Conservation (phyloP, 1,140 invertebrate genomes). For the Lordiphosa mommai region DNA sequence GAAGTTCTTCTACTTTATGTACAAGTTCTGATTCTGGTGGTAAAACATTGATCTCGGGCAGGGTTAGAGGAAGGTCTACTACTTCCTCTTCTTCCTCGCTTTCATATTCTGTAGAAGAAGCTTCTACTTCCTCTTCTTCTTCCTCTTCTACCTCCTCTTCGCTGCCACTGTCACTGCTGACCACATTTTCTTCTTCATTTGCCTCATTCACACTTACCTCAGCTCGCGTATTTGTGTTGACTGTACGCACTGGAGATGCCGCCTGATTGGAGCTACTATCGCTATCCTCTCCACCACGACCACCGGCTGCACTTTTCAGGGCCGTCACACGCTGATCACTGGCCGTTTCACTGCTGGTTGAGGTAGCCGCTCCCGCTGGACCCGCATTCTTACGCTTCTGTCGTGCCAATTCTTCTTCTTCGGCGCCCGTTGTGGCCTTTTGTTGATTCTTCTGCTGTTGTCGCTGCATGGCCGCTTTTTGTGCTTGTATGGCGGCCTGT, state of each 20-base stretch:
- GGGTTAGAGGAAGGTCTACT: background rate
- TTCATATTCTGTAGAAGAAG: slow-evolving; percentile 26
- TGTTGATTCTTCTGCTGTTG: slow-evolving; percentile 65
- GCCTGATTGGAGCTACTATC: slow-evolving; percentile 70
- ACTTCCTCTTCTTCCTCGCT: slow-evolving; percentile 30
- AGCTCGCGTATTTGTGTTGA: slow-evolving; percentile 81
- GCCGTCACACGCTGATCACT: slow-evolving; percentile 78
- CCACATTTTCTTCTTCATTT: slow-evolving; percentile 65
- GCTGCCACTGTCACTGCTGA: slow-evolving; percentile 47
- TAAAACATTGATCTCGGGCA: slow-evolving; percentile 46
- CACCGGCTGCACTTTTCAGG: slow-evolving; percentile 65
- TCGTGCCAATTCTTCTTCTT: slow-evolving; percentile 93
- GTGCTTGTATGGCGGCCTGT: slow-evolving; percentile 80
- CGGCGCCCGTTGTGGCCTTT: slow-evolving; percentile 84
- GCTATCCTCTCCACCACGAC: slow-evolving; percentile 79
- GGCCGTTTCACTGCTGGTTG: slow-evolving; percentile 36
- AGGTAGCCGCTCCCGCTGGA: slow-evolving; percentile 11
- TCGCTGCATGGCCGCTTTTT: slow-evolving; percentile 79
- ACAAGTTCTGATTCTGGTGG: slow-evolving; percentile 35
- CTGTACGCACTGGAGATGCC: slow-evolving; percentile 77
- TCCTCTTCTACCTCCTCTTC: slow-evolving; percentile 23
- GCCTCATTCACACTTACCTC: slow-evolving; percentile 84
- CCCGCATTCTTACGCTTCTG: slow-evolving; percentile 90
- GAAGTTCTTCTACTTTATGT: slow-evolving; percentile 17
- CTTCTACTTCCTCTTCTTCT: slow-evolving; percentile 1